These are phyloP conservation scores for Thalassarche chlororhynchos DNA, from an alignment of 2,113 vertebrate species.

Conservation along the genomic window DNA sequence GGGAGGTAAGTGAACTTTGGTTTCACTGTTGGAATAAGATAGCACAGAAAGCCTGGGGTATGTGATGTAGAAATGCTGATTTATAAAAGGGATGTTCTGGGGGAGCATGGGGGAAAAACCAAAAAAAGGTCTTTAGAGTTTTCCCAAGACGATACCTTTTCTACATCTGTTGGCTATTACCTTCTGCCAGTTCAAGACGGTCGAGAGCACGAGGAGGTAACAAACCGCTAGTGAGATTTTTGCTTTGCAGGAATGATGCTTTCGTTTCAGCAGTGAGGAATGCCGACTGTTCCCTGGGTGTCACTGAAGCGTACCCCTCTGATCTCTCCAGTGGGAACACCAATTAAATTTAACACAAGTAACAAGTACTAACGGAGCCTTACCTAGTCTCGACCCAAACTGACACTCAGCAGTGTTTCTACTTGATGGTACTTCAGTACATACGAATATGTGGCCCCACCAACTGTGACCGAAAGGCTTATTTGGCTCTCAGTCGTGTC, in stretches of 20 bases:
- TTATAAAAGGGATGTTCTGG: neutral
- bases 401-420: neutral
- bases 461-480: neutral
- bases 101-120: fast-evolving
- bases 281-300: neutral
- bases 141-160: neutral
- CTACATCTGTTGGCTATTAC: neutral
- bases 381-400: neutral
- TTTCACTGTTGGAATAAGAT: neutral
- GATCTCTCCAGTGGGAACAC: fast-evolving
- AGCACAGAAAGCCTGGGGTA: neutral
- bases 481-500: neutral
- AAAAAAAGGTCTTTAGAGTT: neutral
- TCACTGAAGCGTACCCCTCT: fast-evolving
- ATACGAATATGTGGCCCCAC: neutral
- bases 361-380: neutral
- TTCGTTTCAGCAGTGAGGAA: neutral
- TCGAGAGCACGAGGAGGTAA: fast-evolving
- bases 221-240: neutral
- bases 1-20: neutral
- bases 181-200: neutral
- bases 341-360: neutral
- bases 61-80: neutral
- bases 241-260: neutral
- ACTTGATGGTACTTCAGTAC: neutral